Evolutionary conservation across 2,113 vertebrate genomes (phyloP), one percentile per base, ranked within the genome.

Genomic region (Cyprinodon brontotheroides): DNA sequence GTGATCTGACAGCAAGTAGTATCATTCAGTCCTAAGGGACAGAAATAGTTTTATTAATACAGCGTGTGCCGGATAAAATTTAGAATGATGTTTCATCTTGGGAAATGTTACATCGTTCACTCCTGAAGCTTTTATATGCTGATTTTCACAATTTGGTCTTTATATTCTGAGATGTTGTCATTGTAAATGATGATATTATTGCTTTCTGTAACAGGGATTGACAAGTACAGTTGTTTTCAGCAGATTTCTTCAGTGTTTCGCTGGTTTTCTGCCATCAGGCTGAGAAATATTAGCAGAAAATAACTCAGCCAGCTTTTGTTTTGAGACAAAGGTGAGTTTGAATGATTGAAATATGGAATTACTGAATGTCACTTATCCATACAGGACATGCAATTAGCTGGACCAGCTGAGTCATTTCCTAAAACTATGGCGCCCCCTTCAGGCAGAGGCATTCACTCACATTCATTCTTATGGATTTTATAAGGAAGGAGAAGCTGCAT

Each of bases 41-140:
- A 53, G 39, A 72, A 65, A 38, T 5, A 68, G 14, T 78, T 84
- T 86, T 70, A 92, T 89, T 88, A 65, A 84, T 87, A 82, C 87
- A 74, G 59, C 53, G 62, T 88, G 78, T 53, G 47, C 14, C 2
- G 14, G 20, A 60, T 3, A 48, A 71, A 77, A 65, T 79, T 29
- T 39, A 66, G 74, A 48, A 48, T 53, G 43, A 73, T 65, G 37
- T 80, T 78, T 81, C 61, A 72, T 59, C 77, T 65, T 68, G 20
- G 38, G 43, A 11, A n/a, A 61, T 57, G 45, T 65, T 45, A 37
- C 67, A 37, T 50, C 43, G 41, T 57, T 84, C 65, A 37, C 74
- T 78, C 64, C 64, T 87, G 67, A 86, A 75, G 78, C 1, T 72
- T 43, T 72, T 79, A 84, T 71, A 78, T 20, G 9, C 47, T 14